Conservation (phyloP, 1,140 invertebrate species). For the Drosophila kurseongensis region DNA sequence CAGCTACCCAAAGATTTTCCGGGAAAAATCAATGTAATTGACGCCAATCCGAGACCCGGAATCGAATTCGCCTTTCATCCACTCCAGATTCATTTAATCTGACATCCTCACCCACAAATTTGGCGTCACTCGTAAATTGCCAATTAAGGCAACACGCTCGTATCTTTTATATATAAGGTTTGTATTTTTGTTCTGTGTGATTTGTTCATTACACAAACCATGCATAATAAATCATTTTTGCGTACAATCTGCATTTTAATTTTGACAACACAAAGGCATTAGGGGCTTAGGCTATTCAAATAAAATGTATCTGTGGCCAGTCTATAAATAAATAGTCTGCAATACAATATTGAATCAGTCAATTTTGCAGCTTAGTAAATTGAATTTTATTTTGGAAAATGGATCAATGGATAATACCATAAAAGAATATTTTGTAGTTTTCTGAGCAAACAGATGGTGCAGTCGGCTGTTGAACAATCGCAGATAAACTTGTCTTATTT, state of each 20-base stretch:
- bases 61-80: slow-evolving; percentile 25
- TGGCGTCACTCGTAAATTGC: slow-evolving; percentile 43
- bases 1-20: neutral
- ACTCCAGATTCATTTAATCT: slow-evolving; percentile 18
- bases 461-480: neutral
- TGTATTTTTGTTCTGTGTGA: slow-evolving; percentile 18
- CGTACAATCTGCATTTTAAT: slow-evolving; percentile 22
- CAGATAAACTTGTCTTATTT: neutral
- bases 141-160: slow-evolving; percentile 23
- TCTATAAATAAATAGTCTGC: slow-evolving; percentile 3
- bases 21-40: neutral
- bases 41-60: neutral
- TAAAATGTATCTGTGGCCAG: neutral
- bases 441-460: slow-evolving; percentile 23
- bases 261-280: slow-evolving; percentile 30
- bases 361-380: slow-evolving; percentile 14
- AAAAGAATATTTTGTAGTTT: slow-evolving; percentile 21
- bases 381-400: neutral
- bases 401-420: slow-evolving; percentile 19
- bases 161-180: neutral
- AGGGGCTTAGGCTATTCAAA: slow-evolving; percentile 25
- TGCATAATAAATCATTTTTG: slow-evolving; percentile 48
- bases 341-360: slow-evolving; percentile 7
- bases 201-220: slow-evolving; percentile 37
- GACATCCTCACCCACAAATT: slow-evolving; percentile 18